Base-by-base conservation (phyloP, 2,797 vertebrate genomes). In the Microhierax caerulescens region DNA sequence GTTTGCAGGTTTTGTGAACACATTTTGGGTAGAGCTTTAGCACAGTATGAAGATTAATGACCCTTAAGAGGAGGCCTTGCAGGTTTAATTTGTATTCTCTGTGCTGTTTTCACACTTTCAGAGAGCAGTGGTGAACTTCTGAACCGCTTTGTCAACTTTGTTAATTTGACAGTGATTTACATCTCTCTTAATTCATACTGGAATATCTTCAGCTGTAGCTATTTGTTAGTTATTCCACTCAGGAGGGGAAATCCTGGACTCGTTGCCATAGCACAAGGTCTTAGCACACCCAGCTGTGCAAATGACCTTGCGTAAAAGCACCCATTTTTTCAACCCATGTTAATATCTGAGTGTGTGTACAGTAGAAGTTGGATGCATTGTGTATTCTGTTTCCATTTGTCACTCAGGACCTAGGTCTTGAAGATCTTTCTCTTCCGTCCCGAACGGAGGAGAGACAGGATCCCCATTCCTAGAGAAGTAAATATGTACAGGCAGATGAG, bases 111-210 rank as follows among this genome's bases (percentile, higher is more conserved):
- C 83, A 60, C 85, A 93, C 36, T 85, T 95, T 85, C 79, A 65
- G 77, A 90, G 79, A 84, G 63, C 76, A 9, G 24, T 56, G 75
- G 69, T 92, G 90, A 96, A 97, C 94, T 96, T 97, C 93, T 88
- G 90, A 97, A 84, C 76, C 91, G 76, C 73, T 94, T 95, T 81
- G 82, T 95, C 94, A 97, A 51, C 54, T 63, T 81, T 76, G 51
- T 73, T 95, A 95, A 95, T 95, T 94, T 95, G 95, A 68, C 91
- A 94, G 76, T 90, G 93, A 95, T 96, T 96, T 95, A 95, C 91
- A 86, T 86, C 82, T 95, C 82, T 91, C 90, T 77, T 72, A 81
- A 69, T 95, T 95, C 91, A 92, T 84, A 65, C 43, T 76, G 77
- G 88, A 94, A 81, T 79, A 76, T 69, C 61, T 88, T 95, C 88